Evolutionary conservation across 2,888 invertebrate genomes (phyloP), one percentile per base, ranked within the genome.

Genomic region (Congeria kusceri): DNA sequence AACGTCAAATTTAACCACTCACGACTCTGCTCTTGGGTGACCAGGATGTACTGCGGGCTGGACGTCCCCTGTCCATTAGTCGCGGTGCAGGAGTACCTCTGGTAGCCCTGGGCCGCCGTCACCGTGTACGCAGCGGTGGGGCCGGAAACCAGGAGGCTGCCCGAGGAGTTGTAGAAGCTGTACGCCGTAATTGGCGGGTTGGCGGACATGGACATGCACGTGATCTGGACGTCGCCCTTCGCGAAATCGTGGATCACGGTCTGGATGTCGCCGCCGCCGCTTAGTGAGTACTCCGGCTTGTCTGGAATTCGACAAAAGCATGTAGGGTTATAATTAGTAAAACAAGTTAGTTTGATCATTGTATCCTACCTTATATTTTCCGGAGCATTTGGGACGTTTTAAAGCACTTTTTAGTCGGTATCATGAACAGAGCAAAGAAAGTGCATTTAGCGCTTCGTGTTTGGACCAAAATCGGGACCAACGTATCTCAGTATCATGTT

Each of bases 151-250:
- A 80, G 39, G 0, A 57, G 28, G 4, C 11, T 49, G 58, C 47
- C 57, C n/a, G 11, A 7, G 3, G 15, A 15, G 47, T 82, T 57
- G 32, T 72, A 78, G 65, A 82, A 82, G 20, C 29, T 56, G 63
- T 79, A 83, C 3, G 4, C 56, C 1, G 69, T 66, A 0, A 83
- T 59, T 7, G 67, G 49, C 18, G 83, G 83, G 39, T 83, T 83
- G 11, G 74, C 79, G 3, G 44, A 27, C 46, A 75, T 68, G 64
- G 77, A 71, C 1, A 27, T 44, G 44, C 83, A 83, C 25, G 64
- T 66, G 15, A 83, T 39, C 4, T 25, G 44, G 23, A 77, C 53
- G 27, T 58, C 29, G 25, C 49, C 71, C 23, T 20, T 67, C 5
- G 25, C 61, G 20, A 79, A 64, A 49, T 80, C 59, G 20, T 71